Conservation (phyloP, 64 coral and sea anemone genomes). For the Montipora foliosa region DNA sequence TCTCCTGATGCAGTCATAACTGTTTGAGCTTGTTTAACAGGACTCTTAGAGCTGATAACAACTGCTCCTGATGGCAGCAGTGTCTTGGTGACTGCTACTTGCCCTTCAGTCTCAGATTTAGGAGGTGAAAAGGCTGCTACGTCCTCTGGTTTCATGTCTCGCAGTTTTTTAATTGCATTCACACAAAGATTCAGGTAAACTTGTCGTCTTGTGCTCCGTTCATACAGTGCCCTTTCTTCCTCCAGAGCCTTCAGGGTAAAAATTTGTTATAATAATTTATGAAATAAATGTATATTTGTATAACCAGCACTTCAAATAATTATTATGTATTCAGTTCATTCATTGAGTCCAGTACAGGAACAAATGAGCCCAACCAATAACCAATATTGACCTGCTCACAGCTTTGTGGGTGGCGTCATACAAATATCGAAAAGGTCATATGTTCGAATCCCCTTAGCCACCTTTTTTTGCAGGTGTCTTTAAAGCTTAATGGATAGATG, state of each 20-base stretch:
- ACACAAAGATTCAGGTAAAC: slow-evolving; percentile 96
- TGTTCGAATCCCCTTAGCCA: too few species aligned
- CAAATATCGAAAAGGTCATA: too few species aligned
- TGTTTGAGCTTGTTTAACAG: slow-evolving; percentile 19
- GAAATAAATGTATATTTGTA: too few species aligned
- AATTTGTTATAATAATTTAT: neutral
- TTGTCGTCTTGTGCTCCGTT: slow-evolving; percentile 79
- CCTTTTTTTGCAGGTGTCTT: too few species aligned
- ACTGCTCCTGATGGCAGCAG: slow-evolving; percentile 43
- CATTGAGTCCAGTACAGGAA: too few species aligned
- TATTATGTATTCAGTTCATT: too few species aligned
- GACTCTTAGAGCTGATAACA: slow-evolving; percentile 24
- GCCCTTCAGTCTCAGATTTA: neutral
- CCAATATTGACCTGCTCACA: too few species aligned
- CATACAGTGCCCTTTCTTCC: slow-evolving; percentile 85
- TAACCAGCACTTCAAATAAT: too few species aligned
- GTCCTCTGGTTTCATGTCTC: slow-evolving; percentile 32
- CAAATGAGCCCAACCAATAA: too few species aligned
- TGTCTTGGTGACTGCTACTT: slow-evolving; percentile 14
- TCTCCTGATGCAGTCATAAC: neutral
- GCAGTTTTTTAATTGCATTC: slow-evolving; percentile 93
- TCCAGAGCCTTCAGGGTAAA: slow-evolving; percentile 71
- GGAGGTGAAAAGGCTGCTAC: neutral
- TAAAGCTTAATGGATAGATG: too few species aligned
- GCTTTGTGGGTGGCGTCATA: too few species aligned